Percentiles rank a stretch among this genome's conserved stretches.
Conservation (phyloP, 2,113 vertebrate genomes). For the Rutilus rutilus region DNA sequence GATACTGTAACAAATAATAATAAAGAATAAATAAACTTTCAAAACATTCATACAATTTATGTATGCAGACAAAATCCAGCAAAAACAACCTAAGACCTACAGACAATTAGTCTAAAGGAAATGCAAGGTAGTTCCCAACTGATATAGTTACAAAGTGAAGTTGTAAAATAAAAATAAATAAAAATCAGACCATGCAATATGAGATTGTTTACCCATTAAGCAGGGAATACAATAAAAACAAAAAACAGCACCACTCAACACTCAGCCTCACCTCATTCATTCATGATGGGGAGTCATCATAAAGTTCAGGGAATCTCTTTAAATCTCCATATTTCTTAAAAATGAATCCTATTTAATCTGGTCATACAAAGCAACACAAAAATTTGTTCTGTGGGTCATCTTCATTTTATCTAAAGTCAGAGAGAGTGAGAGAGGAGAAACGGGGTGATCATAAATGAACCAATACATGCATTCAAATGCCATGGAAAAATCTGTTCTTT, state of each 20-base stretch:
- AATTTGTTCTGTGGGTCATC: background rate
- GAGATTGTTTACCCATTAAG: background rate
- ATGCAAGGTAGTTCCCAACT: background rate
- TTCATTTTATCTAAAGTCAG: background rate
- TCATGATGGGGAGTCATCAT: conserved; percentile 56
- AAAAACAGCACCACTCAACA: conserved; percentile 40
- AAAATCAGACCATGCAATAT: background rate
- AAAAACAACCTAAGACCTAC: background rate
- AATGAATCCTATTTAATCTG: background rate
- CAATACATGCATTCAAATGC: background rate
- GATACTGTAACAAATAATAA: too few species aligned
- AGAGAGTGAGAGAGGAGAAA: conserved; percentile 24
- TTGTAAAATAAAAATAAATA: background rate
- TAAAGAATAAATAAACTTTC: background rate
- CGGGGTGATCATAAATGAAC: background rate
- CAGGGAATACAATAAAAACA: background rate
- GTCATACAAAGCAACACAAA: background rate
- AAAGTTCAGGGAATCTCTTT: conserved; percentile 57
- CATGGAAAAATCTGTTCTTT: conserved; percentile 31
- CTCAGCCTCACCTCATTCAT: conserved; percentile 63
- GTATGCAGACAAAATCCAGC: background rate
- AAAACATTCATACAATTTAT: conserved; percentile 1
- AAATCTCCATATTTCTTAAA: conserved; percentile 47
- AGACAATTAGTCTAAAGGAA: background rate
- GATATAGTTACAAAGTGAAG: background rate